phyloP scores from a whole-genome alignment of 2,113 vertebrate genomes.

The Ursus arctos region DNA sequence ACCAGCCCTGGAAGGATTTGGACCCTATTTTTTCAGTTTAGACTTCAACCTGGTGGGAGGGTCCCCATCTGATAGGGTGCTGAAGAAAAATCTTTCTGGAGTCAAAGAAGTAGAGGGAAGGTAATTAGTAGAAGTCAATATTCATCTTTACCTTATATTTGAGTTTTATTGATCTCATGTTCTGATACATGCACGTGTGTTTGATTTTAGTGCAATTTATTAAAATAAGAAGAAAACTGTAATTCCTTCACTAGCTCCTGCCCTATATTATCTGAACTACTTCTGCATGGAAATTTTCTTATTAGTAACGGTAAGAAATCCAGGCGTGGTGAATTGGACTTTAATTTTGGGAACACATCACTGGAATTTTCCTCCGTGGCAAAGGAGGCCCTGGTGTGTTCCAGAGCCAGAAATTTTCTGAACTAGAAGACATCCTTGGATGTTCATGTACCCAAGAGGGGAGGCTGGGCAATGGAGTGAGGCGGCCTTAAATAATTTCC shows the following conservation, averaged over 20 bases:
- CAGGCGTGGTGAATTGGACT: neutral
- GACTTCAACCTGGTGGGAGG: neutral
- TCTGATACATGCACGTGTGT: neutral
- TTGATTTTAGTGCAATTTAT: conserved; percentile 55
- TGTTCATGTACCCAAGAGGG: neutral
- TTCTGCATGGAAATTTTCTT: conserved; percentile 52
- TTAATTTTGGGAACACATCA: conserved; percentile 46
- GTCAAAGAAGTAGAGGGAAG: neutral
- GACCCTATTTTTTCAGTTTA: neutral
- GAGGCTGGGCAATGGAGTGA: conserved; percentile 11
- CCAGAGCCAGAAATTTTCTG: conserved; percentile 52
- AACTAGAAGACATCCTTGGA: conserved; percentile 56
- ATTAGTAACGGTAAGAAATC: conserved; percentile 26
- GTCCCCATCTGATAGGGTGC: neutral
- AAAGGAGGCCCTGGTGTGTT: neutral
- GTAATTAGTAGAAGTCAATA: neutral
- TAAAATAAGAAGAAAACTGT: conserved; percentile 22
- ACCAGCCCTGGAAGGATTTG: neutral
- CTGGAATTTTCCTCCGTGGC: neutral
- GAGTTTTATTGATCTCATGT: conserved; percentile 14
- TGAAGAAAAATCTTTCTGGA: conserved; percentile 38
- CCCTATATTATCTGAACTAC: neutral
- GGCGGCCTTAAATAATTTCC: conserved; percentile 1
- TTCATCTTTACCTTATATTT: neutral
- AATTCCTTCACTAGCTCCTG: neutral